Evolutionary conservation across 1,140 invertebrate genomes (phyloP).

Genomic region (Heliconius eleuchia): DNA sequence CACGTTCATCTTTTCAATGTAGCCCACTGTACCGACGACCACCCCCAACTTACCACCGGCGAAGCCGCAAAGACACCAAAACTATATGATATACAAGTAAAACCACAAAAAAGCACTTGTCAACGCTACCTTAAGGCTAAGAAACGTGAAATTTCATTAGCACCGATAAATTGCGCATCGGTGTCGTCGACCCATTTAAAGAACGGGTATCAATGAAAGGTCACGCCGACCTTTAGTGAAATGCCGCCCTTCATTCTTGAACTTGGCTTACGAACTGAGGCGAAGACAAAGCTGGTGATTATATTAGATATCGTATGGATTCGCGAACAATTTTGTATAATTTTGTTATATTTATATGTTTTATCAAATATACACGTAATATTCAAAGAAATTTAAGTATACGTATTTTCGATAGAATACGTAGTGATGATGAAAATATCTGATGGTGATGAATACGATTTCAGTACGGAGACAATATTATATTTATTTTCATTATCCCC

Average conservation of each 20-base stretch:
- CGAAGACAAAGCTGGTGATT: not conserved
- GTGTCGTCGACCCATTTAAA: constrained; percentile 16
- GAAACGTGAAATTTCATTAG: constrained; percentile 7
- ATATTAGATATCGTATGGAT: not conserved
- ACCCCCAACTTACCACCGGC: too few species aligned
- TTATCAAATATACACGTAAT: too few species aligned
- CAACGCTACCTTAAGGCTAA: not conserved
- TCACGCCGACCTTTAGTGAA: constrained; percentile 18
- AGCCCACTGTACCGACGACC: too few species aligned
- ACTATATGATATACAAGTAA: too few species aligned
- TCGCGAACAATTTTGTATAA: too few species aligned
- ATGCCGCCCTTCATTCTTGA: constrained; percentile 24
- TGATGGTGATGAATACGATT: not conserved
- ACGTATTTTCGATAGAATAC: too few species aligned
- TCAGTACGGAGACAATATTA: not conserved
- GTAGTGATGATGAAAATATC: not conserved
- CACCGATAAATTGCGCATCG: constrained; percentile 11
- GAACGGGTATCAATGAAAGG: constrained; percentile 16
- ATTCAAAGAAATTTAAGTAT: too few species aligned
- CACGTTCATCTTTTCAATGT: too few species aligned
- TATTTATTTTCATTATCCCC: not conserved
- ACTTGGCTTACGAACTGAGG: constrained; percentile 12
- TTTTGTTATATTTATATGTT: too few species aligned
- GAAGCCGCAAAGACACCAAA: too few species aligned
- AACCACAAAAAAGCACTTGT: too few species aligned